These are phyloP conservation scores for Montipora foliosa DNA, from an alignment of 64 coral and sea anemone species.

Conservation along the genomic window DNA sequence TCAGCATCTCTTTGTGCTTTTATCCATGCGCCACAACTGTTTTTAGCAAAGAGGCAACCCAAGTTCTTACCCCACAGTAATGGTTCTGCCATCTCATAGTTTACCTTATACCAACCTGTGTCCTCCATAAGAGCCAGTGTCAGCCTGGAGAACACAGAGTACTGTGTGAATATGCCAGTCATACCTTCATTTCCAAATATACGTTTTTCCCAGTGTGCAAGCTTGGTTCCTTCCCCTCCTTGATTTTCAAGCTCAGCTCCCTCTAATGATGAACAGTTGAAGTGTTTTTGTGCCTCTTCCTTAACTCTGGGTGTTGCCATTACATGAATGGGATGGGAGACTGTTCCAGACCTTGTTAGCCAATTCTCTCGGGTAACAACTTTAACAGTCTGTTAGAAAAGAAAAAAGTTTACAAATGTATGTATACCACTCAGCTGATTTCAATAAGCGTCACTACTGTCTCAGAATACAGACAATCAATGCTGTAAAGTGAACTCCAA, in stretches of 20 bases:
- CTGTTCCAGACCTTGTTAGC: conserved; percentile 60
- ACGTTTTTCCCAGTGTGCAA: conserved; percentile 97
- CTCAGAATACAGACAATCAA: no score
- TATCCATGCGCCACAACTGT: conserved; percentile 98
- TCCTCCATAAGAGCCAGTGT: conserved; percentile 98
- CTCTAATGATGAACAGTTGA: conserved; percentile 91
- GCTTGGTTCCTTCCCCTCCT: conserved; percentile 72
- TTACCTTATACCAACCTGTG: conserved; percentile 92
- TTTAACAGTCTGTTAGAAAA: conserved; percentile 68
- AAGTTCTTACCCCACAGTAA: conserved; percentile 90
- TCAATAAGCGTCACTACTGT: no score
- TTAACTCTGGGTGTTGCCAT: conserved; percentile 88
- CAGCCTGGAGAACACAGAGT: conserved; percentile 90
- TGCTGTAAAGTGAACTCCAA: no score
- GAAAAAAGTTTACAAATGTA: neutral
- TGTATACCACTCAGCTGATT: no score
- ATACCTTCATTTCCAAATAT: conserved; percentile 98
- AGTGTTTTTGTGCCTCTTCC: conserved; percentile 85
- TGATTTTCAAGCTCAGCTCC: conserved; percentile 98
- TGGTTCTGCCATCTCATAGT: conserved; percentile 90
- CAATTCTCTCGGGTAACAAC: conserved; percentile 77
- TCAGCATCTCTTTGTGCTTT: conserved; percentile 49
- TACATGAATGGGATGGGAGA: conserved; percentile 69
- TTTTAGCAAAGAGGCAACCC: conserved; percentile 94
- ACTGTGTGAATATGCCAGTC: conserved; percentile 93